These are phyloP conservation scores for Cheumatopsyche charites DNA, from an alignment of 1,140 invertebrate species.

Conservation along the genomic window DNA sequence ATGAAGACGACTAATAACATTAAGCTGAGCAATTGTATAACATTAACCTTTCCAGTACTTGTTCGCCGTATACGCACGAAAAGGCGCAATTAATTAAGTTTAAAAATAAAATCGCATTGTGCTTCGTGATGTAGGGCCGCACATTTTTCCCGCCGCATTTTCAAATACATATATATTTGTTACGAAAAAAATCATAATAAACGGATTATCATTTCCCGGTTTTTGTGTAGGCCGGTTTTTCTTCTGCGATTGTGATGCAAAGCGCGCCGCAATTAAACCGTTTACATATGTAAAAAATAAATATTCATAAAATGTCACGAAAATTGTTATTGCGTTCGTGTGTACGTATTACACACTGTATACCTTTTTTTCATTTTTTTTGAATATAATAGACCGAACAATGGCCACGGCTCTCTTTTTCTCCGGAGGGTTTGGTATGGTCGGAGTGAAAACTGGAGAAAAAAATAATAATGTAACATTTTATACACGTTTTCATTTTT, in stretches of 20 bases:
- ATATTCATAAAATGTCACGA: conserved; percentile 32
- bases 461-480: neutral
- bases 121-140: no score
- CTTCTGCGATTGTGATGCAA: conserved; percentile 10
- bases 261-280: conserved; percentile 28
- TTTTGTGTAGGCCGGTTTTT: conserved; percentile 1
- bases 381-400: neutral
- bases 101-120: no score
- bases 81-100: no score
- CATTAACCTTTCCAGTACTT: no score
- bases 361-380: conserved; percentile 2
- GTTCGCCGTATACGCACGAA: no score
- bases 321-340: conserved; percentile 9
- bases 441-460: neutral
- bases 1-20: no score
- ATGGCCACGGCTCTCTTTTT: neutral
- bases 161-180: no score
- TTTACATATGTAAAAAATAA: conserved; percentile 36
- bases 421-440: neutral
- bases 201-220: conserved; percentile 4
- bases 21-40: no score
- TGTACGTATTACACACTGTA: no score
- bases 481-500: neutral
- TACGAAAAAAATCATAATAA: neutral
- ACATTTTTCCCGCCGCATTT: no score